Base-by-base conservation (phyloP, 2,113 vertebrate genomes). In the Hyaena hyaena region DNA sequence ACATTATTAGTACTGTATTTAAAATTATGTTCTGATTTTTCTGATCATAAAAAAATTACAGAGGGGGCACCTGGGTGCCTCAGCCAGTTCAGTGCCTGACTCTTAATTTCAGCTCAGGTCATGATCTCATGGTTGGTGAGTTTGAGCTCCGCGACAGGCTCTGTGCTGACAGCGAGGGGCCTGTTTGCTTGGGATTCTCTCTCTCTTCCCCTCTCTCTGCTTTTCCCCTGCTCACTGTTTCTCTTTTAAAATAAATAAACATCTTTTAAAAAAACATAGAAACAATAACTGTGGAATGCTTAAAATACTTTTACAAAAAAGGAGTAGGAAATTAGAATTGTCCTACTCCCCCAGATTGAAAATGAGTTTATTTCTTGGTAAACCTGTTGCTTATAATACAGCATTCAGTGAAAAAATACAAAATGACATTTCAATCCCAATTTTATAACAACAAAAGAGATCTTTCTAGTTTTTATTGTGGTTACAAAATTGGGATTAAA, bases 221-320 rank as follows among this genome's bases (percentile, higher is more conserved):
- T 61, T 7, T 21, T 61, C 58, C 58, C 21, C 58, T 61, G 58
- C 58, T 61, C 3, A 0, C 21, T 61, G 58, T 61, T 61, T 24
- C 21, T 61, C 58, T 61, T 61, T 61, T 7, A 61, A 61, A 61
- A 61, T 8, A 61, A 61, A 61, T 23, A 61, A 61, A 61, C 58
- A 61, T 23, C 39, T 39, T 39, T 24, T 61, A 23, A 3, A 3
- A 61, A 61, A 61, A 26, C 11, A 31, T 65, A 73, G 23, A 71
- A 86, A 77, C 10, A 63, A 21, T 33, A 61, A 69, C 26, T 61
- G 16, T 24, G 43, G 5, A 81, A 90, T 74, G 14, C 45, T 80
- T 85, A 55, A 97, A 95, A 87, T 80, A 48, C 3, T 90, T 91
- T 24, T 23, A 88, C 73, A 45, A 28, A 84, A 80, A 39, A 23